Percentiles rank a stretch among this genome's conserved stretches.
Conservation (phyloP, 2,888 invertebrate genomes). For the Danaus chrysippus region DNA sequence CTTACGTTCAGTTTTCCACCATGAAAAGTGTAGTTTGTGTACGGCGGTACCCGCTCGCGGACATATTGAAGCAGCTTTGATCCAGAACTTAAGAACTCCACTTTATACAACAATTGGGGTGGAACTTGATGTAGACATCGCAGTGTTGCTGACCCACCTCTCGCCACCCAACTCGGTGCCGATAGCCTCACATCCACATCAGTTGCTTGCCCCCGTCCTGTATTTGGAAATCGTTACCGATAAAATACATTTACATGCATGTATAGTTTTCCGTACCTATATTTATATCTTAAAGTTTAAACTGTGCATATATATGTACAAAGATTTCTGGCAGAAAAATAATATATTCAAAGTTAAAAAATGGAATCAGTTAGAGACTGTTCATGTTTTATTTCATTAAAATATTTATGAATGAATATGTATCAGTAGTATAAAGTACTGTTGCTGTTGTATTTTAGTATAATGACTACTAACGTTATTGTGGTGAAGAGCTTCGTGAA, state of each 20-base stretch:
- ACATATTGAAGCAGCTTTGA: slow-evolving; percentile 88
- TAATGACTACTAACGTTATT: no score
- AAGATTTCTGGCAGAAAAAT: no score
- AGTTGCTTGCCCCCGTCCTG: slow-evolving; percentile 66
- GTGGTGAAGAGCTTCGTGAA: no score
- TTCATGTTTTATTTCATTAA: no score
- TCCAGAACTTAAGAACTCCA: slow-evolving; percentile 77
- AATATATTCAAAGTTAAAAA: no score
- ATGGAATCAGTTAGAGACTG: no score
- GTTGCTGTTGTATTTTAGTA: no score
- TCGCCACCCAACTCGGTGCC: slow-evolving; percentile 86
- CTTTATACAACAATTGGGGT: slow-evolving; percentile 87
- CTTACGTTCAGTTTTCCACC: slow-evolving; percentile 88
- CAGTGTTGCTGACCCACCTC: slow-evolving; percentile 84
- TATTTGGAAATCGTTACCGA: slow-evolving; percentile 7
- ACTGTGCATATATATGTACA: no score
- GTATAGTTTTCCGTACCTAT: no score
- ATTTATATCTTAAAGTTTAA: no score
- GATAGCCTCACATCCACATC: slow-evolving; percentile 82
- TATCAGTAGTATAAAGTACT: no score
- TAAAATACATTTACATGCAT: background rate
- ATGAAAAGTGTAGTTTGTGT: slow-evolving; percentile 80
- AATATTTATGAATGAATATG: no score
- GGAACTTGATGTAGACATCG: slow-evolving; percentile 88
- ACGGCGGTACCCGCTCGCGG: slow-evolving; percentile 86